A percentile compares a stretch with the other conserved stretches of the same genome.
Conservation (phyloP, 1,140 invertebrate species). For the Sitodiplosis mosellana region DNA sequence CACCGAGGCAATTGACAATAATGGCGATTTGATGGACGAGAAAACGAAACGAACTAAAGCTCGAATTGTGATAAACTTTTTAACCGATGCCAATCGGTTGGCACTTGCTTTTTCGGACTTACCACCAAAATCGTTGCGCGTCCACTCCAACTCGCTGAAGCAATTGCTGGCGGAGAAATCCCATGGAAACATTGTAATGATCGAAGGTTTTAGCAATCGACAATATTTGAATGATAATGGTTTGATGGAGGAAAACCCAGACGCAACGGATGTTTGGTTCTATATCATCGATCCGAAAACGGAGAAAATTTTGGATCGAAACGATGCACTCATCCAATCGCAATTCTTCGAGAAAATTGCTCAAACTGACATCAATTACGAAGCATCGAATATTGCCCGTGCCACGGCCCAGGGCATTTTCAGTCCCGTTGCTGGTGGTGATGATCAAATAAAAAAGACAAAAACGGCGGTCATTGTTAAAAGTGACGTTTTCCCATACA, state of each 20-base stretch:
- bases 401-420: slow-evolving; percentile 48
- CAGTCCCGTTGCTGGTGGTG: slow-evolving; percentile 27
- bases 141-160: slow-evolving; percentile 40
- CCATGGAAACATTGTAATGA: slow-evolving; percentile 46
- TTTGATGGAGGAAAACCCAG: slow-evolving; percentile 47
- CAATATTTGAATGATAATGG: slow-evolving; percentile 50
- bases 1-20: slow-evolving; percentile 34
- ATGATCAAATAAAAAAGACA: slow-evolving; percentile 22
- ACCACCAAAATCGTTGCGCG: slow-evolving; percentile 47
- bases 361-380: slow-evolving; percentile 43
- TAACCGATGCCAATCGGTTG: slow-evolving; percentile 49
- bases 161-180: slow-evolving; percentile 53
- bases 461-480: slow-evolving; percentile 37
- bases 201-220: slow-evolving; percentile 54
- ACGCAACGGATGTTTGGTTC: slow-evolving; percentile 73
- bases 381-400: slow-evolving; percentile 39
- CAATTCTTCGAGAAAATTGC: slow-evolving; percentile 35
- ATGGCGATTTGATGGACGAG: slow-evolving; percentile 12
- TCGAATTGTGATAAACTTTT: slow-evolving; percentile 37
- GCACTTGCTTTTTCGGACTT: slow-evolving; percentile 56
- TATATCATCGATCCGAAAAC: slow-evolving; percentile 64
- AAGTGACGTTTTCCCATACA: slow-evolving; percentile 62
- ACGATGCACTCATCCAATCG: slow-evolving; percentile 41
- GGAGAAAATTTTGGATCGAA: slow-evolving; percentile 51
- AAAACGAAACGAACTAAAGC: slow-evolving; percentile 18